Evolutionary conservation across 2,113 vertebrate genomes (phyloP), one percentile per base, ranked within the genome.

Genomic region (Melanotaenia duboulayi): DNA sequence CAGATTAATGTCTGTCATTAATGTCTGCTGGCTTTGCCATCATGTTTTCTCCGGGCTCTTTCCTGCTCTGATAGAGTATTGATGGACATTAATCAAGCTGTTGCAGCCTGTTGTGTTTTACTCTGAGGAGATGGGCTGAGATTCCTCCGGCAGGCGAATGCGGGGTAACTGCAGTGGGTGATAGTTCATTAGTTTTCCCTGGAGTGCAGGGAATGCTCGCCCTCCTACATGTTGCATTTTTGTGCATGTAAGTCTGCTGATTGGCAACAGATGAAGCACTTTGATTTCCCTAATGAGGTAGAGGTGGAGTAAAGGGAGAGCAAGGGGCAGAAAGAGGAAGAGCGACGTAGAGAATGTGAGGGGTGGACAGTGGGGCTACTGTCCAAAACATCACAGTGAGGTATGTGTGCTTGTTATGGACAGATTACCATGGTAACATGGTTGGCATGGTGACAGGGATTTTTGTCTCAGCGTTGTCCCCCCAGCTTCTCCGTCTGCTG

Each of bases 271-370:
- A 87, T 74, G 80, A 86, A 74, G 52, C 22, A 0, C 82, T 84
- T 78, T 65, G 68, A 74, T 83, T 76, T 12, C 60, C 49, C 74
- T 91, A 89, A 91, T 84, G 78, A 82, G 67, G 54, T 3, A 12
- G 32, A 1, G 40, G 1, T 40, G 7, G 7, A 22, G 16, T 28
- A 23, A 28, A 2, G 10, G 23, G 11, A 24, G 20, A 9, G 23
- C 11, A n/a, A 10, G 32, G 19, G 55, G 50, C 67, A 20, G 42
- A 42, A 8, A 11, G 23, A 23, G 52, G 51, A 54, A 55, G 16
- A 42, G 40, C 40, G 40, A 42, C 13, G 32, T 40, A 35, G 32
- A 35, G 32, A 35, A 35, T 35, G 32, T 35, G 32, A 35, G 32
- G 75, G 12, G 3, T 25, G 51, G 58, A 81, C 71, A 82, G 81